Evolutionary conservation across 92 coral and sea anemone genomes (phyloP).

Genomic region (Palythoa grandiflora): DNA sequence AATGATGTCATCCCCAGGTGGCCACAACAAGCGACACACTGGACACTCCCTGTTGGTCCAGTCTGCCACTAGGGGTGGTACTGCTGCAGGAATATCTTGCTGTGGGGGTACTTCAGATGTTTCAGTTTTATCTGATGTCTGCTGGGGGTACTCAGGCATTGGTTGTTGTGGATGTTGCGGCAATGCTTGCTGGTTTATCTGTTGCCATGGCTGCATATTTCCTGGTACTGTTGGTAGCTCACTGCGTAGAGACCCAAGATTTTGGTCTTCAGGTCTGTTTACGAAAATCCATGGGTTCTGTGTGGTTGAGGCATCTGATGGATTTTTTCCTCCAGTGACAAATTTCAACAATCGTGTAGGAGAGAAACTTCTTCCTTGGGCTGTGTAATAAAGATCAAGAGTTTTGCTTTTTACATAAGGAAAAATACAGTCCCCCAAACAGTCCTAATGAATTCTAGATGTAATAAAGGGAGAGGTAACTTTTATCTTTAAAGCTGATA

Average conservation of each 20-base stretch:
- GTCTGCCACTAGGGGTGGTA: constrained; percentile 45
- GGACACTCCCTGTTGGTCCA: constrained; percentile 80
- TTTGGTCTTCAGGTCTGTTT: constrained; percentile 38
- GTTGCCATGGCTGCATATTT: background rate
- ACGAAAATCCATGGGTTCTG: constrained; percentile 19
- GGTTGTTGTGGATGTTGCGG: constrained; percentile 16
- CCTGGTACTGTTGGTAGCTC: background rate
- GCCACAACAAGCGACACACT: constrained; percentile 83
- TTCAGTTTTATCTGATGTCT: constrained; percentile 18
- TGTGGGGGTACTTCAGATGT: constrained; percentile 27
- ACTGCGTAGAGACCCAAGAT: background rate
- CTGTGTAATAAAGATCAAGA: background rate
- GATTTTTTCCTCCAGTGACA: background rate
- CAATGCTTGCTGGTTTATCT: background rate
- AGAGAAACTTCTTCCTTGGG: background rate
- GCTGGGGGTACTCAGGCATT: constrained; percentile 30
- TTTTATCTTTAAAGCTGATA: too few relatives aligned
- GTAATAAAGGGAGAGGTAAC: too few relatives aligned
- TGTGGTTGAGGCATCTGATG: background rate
- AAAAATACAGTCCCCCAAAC: background rate
- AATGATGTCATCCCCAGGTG: constrained; percentile 71
- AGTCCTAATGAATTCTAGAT: too few relatives aligned
- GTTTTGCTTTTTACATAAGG: background rate
- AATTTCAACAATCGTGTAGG: background rate
- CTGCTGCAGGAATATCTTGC: constrained; percentile 27